Base-by-base conservation (phyloP, 1,140 invertebrate genomes). In the Drosophila biarmipes region DNA sequence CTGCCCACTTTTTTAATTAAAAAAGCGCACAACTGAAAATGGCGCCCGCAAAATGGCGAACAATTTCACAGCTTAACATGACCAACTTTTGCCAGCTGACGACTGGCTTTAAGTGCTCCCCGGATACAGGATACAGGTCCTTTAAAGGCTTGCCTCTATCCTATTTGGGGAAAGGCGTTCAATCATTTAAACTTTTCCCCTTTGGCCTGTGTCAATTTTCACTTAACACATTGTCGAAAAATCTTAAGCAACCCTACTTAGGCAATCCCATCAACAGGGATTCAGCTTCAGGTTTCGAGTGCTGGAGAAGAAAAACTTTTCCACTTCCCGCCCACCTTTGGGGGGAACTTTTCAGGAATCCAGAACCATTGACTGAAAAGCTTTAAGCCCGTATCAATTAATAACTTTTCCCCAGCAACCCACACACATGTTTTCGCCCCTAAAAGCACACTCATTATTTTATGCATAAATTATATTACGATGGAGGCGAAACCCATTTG, bases 381-480 rank as follows among this genome's bases (percentile, higher is more conserved):
- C 63, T 34, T 86, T 86, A 87, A 86, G 78, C 67, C 68, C 61
- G 57, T 78, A 86, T 86, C 82, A 86, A 86, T 86, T 86, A 87
- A 87, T 81, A 76, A 72, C 75, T 71, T 45, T 59, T 45, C 49
- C 42, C 54, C 6, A 45, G 14, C 7, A 7, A 12, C 11, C 40
- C 48, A 29, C 53, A 38, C 27, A 15, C 31, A 66, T 37, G 43
- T 27, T 48, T 63, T 63, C 6, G 52, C 56, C 59, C 81, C 77
- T 77, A 73, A 80, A 78, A 85, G 80, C 67, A 53, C 43, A 61
- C 80, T 78, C 62, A 81, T 81, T 80, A 80, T 56, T 49, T 62
- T 57, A 45, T 72, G 55, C 55, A 80, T 81, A 80, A 77, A 80
- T 80, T 72, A 80, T 59, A 73, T 69, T 69, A 69, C 14, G 29